Conservation (phyloP, 2,888 invertebrate species). For the Latrodectus elegans region DNA sequence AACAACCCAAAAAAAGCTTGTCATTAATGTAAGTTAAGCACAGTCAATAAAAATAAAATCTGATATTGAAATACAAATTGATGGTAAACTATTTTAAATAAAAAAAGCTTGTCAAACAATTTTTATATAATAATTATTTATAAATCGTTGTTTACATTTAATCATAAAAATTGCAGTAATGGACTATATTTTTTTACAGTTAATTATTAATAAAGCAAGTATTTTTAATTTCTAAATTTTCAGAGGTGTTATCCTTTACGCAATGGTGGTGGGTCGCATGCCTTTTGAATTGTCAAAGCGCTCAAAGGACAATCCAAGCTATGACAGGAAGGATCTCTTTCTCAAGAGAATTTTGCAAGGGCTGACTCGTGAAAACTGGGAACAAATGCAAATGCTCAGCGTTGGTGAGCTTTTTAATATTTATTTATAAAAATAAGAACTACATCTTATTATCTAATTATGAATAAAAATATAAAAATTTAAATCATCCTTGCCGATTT, state of each 20-base stretch:
- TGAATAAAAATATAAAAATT: background rate
- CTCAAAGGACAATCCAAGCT: too few species aligned
- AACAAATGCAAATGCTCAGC: slow-evolving; percentile 24
- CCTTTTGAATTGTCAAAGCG: slow-evolving; percentile 34
- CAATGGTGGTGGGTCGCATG: slow-evolving; percentile 60
- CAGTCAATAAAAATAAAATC: too few species aligned
- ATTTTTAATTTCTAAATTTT: background rate
- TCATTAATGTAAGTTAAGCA: too few species aligned
- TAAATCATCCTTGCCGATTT: too few species aligned
- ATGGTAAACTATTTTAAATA: too few species aligned
- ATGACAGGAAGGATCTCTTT: slow-evolving; percentile 12
- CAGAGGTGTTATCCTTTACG: slow-evolving; percentile 54
- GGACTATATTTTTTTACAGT: background rate
- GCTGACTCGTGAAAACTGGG: slow-evolving; percentile 42
- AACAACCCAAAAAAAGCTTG: too few species aligned
- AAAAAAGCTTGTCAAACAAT: too few species aligned
- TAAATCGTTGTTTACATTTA: too few species aligned
- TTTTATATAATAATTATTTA: too few species aligned
- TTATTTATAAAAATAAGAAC: background rate
- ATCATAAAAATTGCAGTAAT: background rate
- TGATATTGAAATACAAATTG: too few species aligned
- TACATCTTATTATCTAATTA: too few species aligned
- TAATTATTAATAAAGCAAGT: background rate
- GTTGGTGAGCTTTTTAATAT: slow-evolving; percentile 11
- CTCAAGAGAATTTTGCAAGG: slow-evolving; percentile 43